A percentile compares a stretch with the other conserved stretches of the same genome.
These are phyloP conservation scores for Spea bombifrons DNA, from an alignment of 2,113 vertebrate species.

Conservation along the genomic window DNA sequence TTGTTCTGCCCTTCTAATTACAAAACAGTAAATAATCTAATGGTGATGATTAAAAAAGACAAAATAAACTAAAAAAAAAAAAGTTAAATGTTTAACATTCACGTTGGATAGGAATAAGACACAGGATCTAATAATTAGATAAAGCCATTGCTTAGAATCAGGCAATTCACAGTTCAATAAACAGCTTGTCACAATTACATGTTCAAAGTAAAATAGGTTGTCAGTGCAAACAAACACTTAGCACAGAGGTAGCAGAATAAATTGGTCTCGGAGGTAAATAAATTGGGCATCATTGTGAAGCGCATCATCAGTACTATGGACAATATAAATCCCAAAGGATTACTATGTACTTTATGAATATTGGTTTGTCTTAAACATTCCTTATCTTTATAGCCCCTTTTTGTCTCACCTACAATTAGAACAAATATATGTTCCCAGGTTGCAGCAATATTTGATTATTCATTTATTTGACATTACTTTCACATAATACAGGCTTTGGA, in stretches of 20 bases:
- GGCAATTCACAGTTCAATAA: conserved; percentile 80
- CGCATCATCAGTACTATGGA: conserved; percentile 63
- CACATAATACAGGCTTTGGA: too few species aligned
- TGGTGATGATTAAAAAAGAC: neutral
- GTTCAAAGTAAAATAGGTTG: conserved; percentile 72
- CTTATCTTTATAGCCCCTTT: neutral
- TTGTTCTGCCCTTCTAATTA: conserved; percentile 14
- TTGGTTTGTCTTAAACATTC: neutral
- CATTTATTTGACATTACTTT: too few species aligned
- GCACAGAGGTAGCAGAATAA: conserved; percentile 70
- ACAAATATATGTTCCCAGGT: too few species aligned
- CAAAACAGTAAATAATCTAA: conserved; percentile 5
- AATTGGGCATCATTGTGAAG: conserved; percentile 66
- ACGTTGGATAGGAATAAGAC: conserved; percentile 50
- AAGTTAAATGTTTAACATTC: conserved; percentile 9
- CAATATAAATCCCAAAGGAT: conserved; percentile 66
- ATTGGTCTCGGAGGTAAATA: conserved; percentile 83
- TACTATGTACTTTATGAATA: conserved; percentile 60
- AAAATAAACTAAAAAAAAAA: neutral
- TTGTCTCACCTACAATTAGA: neutral
- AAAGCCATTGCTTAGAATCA: conserved; percentile 72
- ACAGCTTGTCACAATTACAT: conserved; percentile 81
- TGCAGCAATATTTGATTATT: too few species aligned
- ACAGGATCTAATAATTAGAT: conserved; percentile 71
- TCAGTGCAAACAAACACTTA: conserved; percentile 77